Base-by-base conservation (phyloP, 2,888 invertebrate species). In the Portevinia maculata region DNA sequence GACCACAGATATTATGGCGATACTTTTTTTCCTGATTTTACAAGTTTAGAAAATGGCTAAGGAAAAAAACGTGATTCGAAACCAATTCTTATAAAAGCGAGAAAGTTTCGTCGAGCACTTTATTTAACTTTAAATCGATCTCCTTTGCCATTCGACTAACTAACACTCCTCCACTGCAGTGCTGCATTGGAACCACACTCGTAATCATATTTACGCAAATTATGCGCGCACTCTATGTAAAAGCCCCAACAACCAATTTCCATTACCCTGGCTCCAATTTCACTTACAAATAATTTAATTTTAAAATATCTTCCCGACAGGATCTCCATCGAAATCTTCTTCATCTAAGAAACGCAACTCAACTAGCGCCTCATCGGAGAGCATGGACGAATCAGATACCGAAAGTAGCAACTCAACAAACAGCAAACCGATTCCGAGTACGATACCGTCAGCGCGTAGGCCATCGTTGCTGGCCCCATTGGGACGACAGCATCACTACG, bases 401-500 rank as follows among this genome's bases (percentile, higher is more conserved):
- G 91, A 92, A 73, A 88, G 90, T 37, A 91, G 90, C 70, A 90
- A 86, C 52, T 89, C 90, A 15, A 87, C 87, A 70, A 87, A 87
- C 60, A 87, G 87, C 13, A 88, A 87, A 76, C 92, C 85, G 75
- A 88, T 91, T 89, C 92, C 90, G 86, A 92, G 84, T 87, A 92
- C 87, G 89, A 93, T 55, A 37, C 86, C 89, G 11, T 84, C 90
- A 84, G 91, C 92, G 67, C 92, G 91, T 86, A 92, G 85, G 86
- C 93, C 88, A 90, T 93, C 57, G 41, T 75, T 91, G 50, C 84
- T 91, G 84, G 91, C 93, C 1, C 88, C 90, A 11, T 89, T 93
- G 48, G 93, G 93, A 1, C 92, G 92, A 70, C 92, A 92, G 79
- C 95, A 96, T 86, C 96, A 97, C 90, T 97, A 96, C 87, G 97